Conservation (phyloP, 2,113 vertebrate species). For the Thymallus thymallus region DNA sequence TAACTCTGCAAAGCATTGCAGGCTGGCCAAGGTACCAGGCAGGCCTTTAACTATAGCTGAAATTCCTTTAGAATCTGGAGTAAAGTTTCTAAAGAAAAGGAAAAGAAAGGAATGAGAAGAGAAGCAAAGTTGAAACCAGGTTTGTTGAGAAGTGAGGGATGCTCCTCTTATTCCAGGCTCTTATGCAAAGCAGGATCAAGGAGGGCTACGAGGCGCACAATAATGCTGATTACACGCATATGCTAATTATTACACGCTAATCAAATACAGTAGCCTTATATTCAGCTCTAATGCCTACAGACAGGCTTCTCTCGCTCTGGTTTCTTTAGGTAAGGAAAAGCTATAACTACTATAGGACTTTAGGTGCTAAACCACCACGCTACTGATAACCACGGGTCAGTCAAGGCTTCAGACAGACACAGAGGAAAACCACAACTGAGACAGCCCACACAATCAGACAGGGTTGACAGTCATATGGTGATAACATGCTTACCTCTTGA, state of each 20-base stretch:
- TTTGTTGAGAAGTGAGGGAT: constrained; percentile 70
- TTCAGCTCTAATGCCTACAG: constrained; percentile 68
- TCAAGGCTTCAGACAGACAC: too few species aligned
- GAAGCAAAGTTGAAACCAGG: constrained; percentile 68
- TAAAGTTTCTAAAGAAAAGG: constrained; percentile 37
- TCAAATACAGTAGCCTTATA: constrained; percentile 81
- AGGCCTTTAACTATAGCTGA: not conserved
- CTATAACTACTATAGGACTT: constrained; percentile 64
- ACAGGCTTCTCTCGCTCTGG: constrained; percentile 47
- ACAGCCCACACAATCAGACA: constrained; percentile 48
- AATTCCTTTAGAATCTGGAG: not conserved
- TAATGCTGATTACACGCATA: constrained; percentile 85
- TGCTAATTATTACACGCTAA: constrained; percentile 83
- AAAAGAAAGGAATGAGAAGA: constrained; percentile 55
- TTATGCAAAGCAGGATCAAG: constrained; percentile 81
- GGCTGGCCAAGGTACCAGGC: constrained; percentile 15
- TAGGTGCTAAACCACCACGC: constrained; percentile 27
- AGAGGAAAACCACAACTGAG: constrained; percentile 44
- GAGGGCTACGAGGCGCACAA: constrained; percentile 74
- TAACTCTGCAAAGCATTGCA: constrained; percentile 32
- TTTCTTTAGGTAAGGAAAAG: constrained; percentile 50
- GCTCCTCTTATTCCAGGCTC: constrained; percentile 66
- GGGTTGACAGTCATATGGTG: not conserved
- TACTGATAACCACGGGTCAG: not conserved
- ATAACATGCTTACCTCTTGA: too few species aligned